Percentiles rank a stretch among this genome's conserved stretches.
Conservation (phyloP, 2,888 invertebrate genomes). For the Lasius platythorax region DNA sequence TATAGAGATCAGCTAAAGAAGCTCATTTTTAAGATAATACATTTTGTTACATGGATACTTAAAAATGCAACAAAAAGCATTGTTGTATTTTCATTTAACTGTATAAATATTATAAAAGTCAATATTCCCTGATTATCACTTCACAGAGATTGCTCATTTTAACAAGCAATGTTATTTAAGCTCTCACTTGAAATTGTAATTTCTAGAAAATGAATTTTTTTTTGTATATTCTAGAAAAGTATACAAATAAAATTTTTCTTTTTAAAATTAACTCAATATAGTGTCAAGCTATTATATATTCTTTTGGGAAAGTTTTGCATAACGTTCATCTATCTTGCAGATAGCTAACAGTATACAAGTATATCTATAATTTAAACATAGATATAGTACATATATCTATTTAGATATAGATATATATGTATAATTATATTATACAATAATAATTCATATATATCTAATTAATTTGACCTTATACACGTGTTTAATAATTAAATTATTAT, state of each 20-base stretch:
- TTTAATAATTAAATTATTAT: not conserved
- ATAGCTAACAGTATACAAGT: conserved; percentile 43
- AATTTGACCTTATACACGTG: conserved; percentile 60
- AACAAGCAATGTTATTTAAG: conserved; percentile 25
- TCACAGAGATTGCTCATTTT: conserved; percentile 13
- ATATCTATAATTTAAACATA: conserved; percentile 57
- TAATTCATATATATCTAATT: conserved; percentile 50
- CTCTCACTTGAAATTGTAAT: conserved; percentile 25
- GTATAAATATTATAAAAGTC: conserved; percentile 34
- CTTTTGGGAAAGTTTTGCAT: conserved; percentile 60
- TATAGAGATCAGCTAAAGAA: conserved; percentile 25
- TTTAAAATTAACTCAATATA: conserved; percentile 4
- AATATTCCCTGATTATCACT: conserved; percentile 44
- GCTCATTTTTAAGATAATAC: conserved; percentile 18
- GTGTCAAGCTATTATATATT: not conserved
- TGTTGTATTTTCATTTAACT: conserved; percentile 34
- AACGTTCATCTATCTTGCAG: conserved; percentile 50
- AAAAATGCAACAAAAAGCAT: conserved; percentile 34
- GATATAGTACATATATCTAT: conserved; percentile 38
- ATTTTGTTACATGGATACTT: conserved; percentile 43
- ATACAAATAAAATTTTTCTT: conserved; percentile 6
- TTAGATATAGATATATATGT: conserved; percentile 28
- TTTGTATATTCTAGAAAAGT: not conserved
- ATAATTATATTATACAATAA: conserved; percentile 47
- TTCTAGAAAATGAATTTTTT: too few relatives aligned